Conservation (phyloP, 2,797 vertebrate species). For the Sylvia borin region DNA sequence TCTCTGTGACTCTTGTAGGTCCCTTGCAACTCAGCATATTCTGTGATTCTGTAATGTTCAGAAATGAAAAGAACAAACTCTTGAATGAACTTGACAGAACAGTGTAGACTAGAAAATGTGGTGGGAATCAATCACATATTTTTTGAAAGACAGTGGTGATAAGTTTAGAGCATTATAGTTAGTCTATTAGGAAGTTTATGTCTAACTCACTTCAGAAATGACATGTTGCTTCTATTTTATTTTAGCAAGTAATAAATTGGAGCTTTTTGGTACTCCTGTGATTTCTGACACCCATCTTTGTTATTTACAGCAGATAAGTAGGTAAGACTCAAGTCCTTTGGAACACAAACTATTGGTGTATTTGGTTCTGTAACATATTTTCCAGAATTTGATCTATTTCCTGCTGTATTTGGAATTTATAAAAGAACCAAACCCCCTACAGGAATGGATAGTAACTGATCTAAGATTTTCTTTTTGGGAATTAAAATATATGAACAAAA, state of each 20-base stretch:
- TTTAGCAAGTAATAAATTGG: neutral
- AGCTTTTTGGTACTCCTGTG: neutral
- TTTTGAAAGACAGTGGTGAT: neutral
- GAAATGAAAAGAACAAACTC: neutral
- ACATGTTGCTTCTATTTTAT: neutral
- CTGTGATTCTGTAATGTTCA: neutral
- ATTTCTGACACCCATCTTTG: neutral
- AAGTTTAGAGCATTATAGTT: neutral
- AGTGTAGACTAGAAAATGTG: neutral
- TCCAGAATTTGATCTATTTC: neutral
- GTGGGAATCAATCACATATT: fast-evolving
- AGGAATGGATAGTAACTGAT: neutral
- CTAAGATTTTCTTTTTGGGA: neutral
- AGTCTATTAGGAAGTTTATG: neutral
- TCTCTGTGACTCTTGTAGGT: neutral
- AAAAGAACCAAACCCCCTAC: neutral
- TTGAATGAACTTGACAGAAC: neutral
- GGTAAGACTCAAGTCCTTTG: neutral
- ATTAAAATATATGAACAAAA: neutral
- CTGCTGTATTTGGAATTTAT: neutral
- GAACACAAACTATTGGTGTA: neutral
- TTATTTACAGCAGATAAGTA: neutral
- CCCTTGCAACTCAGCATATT: neutral
- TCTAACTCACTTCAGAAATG: neutral
- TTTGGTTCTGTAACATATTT: neutral